A percentile compares a stretch with the other conserved stretches of the same genome.
Conservation (phyloP, 2,888 invertebrate species). For the Drosophila basisetae region DNA sequence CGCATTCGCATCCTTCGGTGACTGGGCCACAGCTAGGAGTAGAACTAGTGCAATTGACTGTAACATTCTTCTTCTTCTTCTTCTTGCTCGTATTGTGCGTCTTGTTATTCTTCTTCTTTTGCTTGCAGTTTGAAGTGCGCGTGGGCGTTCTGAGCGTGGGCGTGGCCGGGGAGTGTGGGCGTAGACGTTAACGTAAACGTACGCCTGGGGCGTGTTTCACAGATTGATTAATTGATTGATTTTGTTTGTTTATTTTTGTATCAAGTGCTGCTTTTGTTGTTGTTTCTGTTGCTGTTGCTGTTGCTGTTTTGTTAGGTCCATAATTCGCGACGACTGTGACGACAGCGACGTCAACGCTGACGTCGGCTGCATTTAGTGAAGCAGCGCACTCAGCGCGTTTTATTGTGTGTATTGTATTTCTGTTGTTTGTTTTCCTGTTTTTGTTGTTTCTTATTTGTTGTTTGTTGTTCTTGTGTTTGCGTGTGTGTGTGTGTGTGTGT, state of each 20-base stretch:
- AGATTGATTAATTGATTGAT: constrained; percentile 77
- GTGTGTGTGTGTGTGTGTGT: constrained; percentile 3
- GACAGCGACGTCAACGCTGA: constrained; percentile 55
- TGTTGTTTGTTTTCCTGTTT: constrained; percentile 24
- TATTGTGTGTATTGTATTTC: constrained; percentile 21
- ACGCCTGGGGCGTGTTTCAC: constrained; percentile 56
- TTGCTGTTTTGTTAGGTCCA: constrained; percentile 55
- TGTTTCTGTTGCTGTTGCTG: constrained; percentile 23
- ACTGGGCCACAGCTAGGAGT: constrained; percentile 35
- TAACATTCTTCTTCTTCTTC: constrained; percentile 51
- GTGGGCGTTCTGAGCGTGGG: constrained; percentile 20
- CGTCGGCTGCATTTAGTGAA: constrained; percentile 63
- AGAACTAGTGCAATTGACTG: constrained; percentile 62
- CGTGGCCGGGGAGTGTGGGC: constrained; percentile 1
- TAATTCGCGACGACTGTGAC: constrained; percentile 57
- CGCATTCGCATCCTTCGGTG: constrained; percentile 28
- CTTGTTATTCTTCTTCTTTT: constrained; percentile 22
- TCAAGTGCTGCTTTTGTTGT: constrained; percentile 58
- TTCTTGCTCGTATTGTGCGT: constrained; percentile 20
- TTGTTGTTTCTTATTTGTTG: constrained; percentile 5
- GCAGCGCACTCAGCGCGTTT: constrained; percentile 50
- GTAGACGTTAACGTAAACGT: constrained; percentile 44
- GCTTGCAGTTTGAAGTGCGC: constrained; percentile 25
- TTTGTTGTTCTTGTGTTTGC: constrained; percentile 10
- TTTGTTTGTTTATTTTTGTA: constrained; percentile 79